Evolutionary conservation across 2,888 invertebrate species (phyloP).

Genomic region (Drosophila peninsularis): DNA sequence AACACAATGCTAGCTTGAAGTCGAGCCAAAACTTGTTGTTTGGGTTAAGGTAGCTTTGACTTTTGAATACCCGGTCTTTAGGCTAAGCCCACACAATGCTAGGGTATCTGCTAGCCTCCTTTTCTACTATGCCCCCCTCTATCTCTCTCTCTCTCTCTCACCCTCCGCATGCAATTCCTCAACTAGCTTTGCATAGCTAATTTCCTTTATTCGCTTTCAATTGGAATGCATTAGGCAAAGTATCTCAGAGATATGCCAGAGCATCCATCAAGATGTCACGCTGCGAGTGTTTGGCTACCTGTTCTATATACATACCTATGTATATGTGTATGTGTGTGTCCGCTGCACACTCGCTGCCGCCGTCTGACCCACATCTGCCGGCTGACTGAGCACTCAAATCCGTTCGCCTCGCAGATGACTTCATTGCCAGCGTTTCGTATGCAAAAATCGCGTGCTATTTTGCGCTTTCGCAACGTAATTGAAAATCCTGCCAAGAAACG

Average conservation of each 20-base stretch:
- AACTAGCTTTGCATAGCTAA: conserved; percentile 10
- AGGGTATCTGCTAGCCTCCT: not conserved
- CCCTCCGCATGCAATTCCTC: not conserved
- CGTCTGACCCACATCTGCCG: conserved; percentile 22
- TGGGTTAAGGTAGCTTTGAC: no score
- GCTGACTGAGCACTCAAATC: conserved; percentile 12
- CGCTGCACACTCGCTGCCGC: conserved; percentile 1
- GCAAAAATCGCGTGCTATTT: conserved; percentile 37
- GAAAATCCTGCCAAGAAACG: conserved; percentile 58
- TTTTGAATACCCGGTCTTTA: no score
- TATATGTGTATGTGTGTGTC: not conserved
- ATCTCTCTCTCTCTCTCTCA: not conserved
- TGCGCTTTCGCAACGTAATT: conserved; percentile 41
- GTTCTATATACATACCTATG: not conserved
- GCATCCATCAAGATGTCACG: conserved; percentile 13
- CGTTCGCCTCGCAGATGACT: conserved; percentile 21
- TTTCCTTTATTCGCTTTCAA: conserved; percentile 8
- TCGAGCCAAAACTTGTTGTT: no score
- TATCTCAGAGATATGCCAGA: not conserved
- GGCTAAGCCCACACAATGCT: no score
- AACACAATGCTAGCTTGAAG: no score
- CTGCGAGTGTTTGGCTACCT: not conserved
- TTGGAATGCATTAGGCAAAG: conserved; percentile 11
- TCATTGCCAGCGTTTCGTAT: conserved; percentile 35
- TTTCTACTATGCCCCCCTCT: not conserved